Evolutionary conservation across 2,113 vertebrate genomes (phyloP).

Genomic region (Sigmodon hispidus): DNA sequence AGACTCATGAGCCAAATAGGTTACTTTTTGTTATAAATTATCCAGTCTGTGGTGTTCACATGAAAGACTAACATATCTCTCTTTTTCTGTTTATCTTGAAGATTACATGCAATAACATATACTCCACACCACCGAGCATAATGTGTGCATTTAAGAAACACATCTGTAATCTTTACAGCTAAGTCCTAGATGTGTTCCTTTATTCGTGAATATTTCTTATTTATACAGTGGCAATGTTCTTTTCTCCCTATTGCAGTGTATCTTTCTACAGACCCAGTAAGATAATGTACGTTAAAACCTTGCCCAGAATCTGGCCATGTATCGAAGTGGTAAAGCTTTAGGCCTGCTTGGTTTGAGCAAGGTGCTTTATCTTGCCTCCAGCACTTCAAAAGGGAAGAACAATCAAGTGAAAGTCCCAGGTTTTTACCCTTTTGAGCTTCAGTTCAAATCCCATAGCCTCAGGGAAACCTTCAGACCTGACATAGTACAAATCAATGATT

Average conservation of each 20-base stretch:
- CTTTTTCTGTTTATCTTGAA: background rate
- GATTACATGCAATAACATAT: background rate
- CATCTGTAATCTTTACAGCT: background rate
- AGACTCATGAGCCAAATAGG: background rate
- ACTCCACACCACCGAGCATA: background rate
- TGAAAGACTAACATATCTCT: background rate
- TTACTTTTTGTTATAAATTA: background rate
- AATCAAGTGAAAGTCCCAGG: background rate
- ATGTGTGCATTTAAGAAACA: background rate
- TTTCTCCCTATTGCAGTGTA: background rate
- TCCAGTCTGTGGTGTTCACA: background rate
- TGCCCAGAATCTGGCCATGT: background rate
- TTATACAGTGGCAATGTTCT: background rate
- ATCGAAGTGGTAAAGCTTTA: background rate
- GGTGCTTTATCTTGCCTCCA: background rate
- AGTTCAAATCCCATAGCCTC: background rate
- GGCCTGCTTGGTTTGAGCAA: background rate
- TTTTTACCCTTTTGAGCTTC: background rate
- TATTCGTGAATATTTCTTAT: background rate
- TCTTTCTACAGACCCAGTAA: background rate
- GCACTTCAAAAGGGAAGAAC: too few species aligned
- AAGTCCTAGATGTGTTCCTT: background rate
- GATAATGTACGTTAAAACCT: background rate
- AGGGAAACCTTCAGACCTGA: background rate
- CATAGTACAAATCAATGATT: background rate